Percentiles rank a stretch among this genome's conserved stretches.
phyloP scores from a whole-genome alignment of 2,888 invertebrate genomes.

The Trichopria drosophilae region DNA sequence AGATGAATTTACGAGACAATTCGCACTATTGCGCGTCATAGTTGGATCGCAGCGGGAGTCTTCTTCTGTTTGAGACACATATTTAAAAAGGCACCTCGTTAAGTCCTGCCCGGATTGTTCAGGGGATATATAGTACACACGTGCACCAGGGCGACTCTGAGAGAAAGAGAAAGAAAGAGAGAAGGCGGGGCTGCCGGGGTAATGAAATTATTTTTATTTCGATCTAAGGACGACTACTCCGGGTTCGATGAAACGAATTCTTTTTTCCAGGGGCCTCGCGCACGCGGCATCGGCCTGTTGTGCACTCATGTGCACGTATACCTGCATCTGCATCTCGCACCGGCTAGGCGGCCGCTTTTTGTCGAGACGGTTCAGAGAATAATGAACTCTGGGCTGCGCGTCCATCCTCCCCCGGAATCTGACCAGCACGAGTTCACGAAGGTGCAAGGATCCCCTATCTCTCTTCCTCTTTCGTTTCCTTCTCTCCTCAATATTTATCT shows the following conservation, averaged over 20 bases:
- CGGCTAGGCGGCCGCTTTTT: constrained; percentile 40
- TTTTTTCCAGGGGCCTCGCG: constrained; percentile 41
- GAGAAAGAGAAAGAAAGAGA: constrained; percentile 1
- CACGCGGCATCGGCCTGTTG: constrained; percentile 24
- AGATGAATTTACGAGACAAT: too few species aligned
- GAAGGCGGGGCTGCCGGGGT: constrained; percentile 47
- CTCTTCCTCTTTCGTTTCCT: constrained; percentile 17
- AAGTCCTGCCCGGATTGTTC: too few species aligned
- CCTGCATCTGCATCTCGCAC: too few species aligned
- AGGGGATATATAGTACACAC: not conserved
- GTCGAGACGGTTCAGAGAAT: constrained; percentile 44
- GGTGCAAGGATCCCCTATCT: constrained; percentile 32
- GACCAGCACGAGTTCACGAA: constrained; percentile 32
- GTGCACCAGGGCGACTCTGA: not conserved
- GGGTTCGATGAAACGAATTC: constrained; percentile 56
- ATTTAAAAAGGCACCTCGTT: too few species aligned
- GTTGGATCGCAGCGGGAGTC: too few species aligned
- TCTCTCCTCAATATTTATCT: constrained; percentile 35
- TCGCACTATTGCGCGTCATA: too few species aligned
- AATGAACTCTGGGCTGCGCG: constrained; percentile 47
- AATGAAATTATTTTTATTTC: constrained; percentile 62
- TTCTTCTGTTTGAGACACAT: too few species aligned
- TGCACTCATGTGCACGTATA: constrained; percentile 24
- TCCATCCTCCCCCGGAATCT: constrained; percentile 39
- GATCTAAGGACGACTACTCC: constrained; percentile 64